Evolutionary conservation across 53 echinoderm and acorn worm genomes (phyloP).

Genomic region (Zoroaster sp.): DNA sequence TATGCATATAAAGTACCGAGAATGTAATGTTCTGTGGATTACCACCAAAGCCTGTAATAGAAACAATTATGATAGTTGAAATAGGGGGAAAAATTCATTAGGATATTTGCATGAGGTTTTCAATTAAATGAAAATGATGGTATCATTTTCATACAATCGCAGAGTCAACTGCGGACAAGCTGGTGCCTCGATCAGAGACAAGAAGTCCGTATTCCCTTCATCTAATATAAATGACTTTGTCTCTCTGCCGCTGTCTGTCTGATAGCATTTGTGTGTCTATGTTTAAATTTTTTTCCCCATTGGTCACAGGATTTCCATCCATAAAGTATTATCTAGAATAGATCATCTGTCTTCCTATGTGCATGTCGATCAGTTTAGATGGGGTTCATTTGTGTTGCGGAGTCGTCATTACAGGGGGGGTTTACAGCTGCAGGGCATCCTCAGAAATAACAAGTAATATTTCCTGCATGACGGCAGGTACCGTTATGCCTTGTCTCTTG

Average conservation of each 20-base stretch:
- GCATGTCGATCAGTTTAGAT: conserved; percentile 7
- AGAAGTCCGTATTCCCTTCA: neutral
- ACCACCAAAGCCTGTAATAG: neutral
- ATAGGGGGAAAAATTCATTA: too few species aligned
- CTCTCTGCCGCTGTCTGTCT: neutral
- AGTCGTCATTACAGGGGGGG: neutral
- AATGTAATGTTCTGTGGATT: too few species aligned
- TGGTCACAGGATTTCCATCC: neutral
- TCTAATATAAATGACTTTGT: neutral
- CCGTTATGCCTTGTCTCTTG: neutral
- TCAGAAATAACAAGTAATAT: conserved; percentile 2
- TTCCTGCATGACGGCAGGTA: neutral
- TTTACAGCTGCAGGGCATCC: neutral
- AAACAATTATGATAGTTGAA: too few species aligned
- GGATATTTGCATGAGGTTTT: neutral
- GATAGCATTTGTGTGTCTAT: neutral
- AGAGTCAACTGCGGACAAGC: neutral
- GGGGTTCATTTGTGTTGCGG: neutral
- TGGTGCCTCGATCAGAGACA: neutral
- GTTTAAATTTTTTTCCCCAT: neutral
- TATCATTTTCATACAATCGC: neutral
- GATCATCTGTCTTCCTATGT: conserved; percentile 18
- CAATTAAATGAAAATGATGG: neutral
- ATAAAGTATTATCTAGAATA: neutral
- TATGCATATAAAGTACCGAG: too few species aligned